Conservation (phyloP, 2,888 invertebrate species). For the Drosophila robusta region DNA sequence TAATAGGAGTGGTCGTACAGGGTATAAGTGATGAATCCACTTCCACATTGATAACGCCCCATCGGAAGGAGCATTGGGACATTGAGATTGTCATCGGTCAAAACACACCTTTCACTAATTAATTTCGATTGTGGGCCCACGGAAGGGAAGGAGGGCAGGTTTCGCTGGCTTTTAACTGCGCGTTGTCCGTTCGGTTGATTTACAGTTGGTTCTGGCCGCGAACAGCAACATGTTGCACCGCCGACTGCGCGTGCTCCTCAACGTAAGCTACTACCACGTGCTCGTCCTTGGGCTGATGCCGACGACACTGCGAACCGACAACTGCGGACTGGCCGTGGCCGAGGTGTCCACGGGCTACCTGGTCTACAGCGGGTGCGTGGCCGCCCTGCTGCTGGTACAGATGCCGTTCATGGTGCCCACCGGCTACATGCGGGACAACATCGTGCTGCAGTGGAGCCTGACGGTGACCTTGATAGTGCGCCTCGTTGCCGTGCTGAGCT, state of each 20-base stretch:
- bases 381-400: conserved; percentile 23
- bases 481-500: conserved; percentile 10
- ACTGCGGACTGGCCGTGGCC: neutral
- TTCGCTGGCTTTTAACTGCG: too few species aligned
- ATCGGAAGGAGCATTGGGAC: neutral
- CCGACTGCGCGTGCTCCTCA: conserved; percentile 31
- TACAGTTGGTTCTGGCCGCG: neutral
- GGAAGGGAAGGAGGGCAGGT: neutral
- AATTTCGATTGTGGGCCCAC: conserved; percentile 3
- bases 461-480: conserved; percentile 8
- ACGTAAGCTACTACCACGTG: conserved; percentile 45
- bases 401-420: conserved; percentile 21
- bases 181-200: too few species aligned
- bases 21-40: neutral
- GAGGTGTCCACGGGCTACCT: conserved; percentile 43
- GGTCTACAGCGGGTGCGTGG: conserved; percentile 43
- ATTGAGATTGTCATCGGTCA: conserved; percentile 12
- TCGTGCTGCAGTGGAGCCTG: conserved; percentile 46
- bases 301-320: conserved; percentile 13
- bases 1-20: too few species aligned
- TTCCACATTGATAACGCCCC: neutral
- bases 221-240: conserved; percentile 59
- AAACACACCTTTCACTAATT: conserved; percentile 26
- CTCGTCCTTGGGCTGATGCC: conserved; percentile 53
- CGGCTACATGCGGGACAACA: conserved; percentile 48